Percentiles rank a stretch among this genome's conserved stretches.
These are phyloP conservation scores for Semicossyphus pulcher DNA, from an alignment of 2,113 vertebrate species.

Conservation along the genomic window DNA sequence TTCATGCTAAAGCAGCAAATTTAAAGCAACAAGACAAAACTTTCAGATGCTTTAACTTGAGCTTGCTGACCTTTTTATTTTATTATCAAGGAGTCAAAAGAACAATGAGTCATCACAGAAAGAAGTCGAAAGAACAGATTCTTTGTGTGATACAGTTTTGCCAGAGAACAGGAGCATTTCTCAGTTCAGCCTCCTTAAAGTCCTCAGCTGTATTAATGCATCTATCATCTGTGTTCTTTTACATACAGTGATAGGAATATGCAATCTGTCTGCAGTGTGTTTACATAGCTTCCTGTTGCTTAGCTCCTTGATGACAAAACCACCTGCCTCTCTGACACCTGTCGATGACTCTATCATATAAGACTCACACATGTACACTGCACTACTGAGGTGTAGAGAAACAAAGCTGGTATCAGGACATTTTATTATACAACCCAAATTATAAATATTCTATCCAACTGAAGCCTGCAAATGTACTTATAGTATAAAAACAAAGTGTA, in stretches of 20 bases:
- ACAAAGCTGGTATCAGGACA: background rate
- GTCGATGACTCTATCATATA: slow-evolving; percentile 61
- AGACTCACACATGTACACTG: slow-evolving; percentile 16
- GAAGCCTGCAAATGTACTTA: background rate
- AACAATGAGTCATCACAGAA: background rate
- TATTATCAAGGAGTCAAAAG: background rate
- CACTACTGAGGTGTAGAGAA: slow-evolving; percentile 8
- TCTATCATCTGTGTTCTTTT: background rate
- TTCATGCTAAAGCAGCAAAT: slow-evolving; percentile 7
- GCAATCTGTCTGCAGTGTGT: slow-evolving; percentile 6
- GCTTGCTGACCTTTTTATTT: background rate
- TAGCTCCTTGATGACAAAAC: slow-evolving; percentile 62
- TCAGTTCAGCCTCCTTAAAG: background rate
- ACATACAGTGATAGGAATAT: background rate
- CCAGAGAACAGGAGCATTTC: background rate
- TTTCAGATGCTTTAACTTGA: background rate
- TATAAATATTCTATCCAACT: slow-evolving; percentile 3
- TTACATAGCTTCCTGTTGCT: slow-evolving; percentile 6
- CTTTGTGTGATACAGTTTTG: background rate
- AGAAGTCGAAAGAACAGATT: too few relatives aligned
- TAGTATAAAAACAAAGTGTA: slow-evolving; percentile 22
- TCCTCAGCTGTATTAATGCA: background rate
- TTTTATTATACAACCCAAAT: slow-evolving; percentile 8
- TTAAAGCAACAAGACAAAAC: background rate
- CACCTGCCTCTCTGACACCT: slow-evolving; percentile 70